Evolutionary conservation across 2,797 vertebrate species (phyloP).

Genomic region (Megalops cyprinoides): DNA sequence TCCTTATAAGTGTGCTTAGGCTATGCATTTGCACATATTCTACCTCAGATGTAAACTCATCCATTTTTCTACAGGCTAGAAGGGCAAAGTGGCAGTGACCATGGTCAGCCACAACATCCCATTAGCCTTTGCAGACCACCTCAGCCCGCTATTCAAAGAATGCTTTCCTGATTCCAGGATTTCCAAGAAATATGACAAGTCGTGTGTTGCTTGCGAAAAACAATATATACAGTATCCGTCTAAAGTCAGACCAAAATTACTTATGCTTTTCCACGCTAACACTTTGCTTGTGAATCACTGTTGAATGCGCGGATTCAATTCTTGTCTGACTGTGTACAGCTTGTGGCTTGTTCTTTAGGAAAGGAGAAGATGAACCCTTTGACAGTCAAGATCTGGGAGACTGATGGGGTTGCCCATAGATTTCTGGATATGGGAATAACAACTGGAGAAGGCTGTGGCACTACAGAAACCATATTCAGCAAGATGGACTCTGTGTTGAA

Average conservation of each 20-base stretch:
- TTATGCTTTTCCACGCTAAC: no score
- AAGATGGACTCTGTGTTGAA: neutral
- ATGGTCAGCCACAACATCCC: no score
- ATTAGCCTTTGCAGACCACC: no score
- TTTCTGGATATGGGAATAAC: slow-evolving; percentile 1
- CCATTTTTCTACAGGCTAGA: no score
- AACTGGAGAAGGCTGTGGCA: neutral
- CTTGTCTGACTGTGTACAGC: neutral
- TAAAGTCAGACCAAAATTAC: neutral
- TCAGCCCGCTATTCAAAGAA: no score
- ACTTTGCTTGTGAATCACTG: no score
- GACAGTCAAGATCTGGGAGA: neutral
- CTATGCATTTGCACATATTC: no score
- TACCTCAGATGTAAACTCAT: no score
- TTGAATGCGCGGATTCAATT: no score
- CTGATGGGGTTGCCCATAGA: neutral
- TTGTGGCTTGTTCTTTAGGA: neutral
- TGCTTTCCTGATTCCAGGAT: slow-evolving; percentile 12
- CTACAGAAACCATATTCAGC: neutral
- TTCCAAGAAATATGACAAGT: slow-evolving; percentile 8
- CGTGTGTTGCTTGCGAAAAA: neutral
- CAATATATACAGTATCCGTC: neutral
- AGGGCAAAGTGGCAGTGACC: no score
- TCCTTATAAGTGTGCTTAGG: no score
- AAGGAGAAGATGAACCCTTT: neutral